Percentiles rank a stretch among this genome's conserved stretches.
phyloP scores from a whole-genome alignment of 2,113 vertebrate species.

The Thomomys bottae region DNA sequence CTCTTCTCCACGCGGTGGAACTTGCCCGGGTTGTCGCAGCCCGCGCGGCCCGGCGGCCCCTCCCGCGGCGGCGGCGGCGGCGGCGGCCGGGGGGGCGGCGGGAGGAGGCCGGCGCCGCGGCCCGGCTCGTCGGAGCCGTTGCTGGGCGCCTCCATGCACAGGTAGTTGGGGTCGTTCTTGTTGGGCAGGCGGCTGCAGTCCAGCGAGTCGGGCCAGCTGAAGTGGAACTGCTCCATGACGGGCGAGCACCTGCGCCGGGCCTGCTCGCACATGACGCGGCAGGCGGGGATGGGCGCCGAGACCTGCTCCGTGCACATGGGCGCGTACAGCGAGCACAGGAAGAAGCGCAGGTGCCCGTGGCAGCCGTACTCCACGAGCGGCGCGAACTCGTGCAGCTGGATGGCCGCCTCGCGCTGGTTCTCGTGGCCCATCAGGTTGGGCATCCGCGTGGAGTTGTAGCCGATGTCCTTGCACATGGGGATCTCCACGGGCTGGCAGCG shows the following conservation, averaged over 20 bases:
- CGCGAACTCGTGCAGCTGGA: conserved; percentile 94
- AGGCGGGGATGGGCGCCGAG: conserved; percentile 96
- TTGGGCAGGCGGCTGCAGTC: conserved; percentile 95
- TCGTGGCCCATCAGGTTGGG: conserved; percentile 95
- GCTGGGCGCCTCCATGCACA: conserved; percentile 98
- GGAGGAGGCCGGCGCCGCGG: conserved; percentile 91
- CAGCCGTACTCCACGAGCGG: conserved; percentile 94
- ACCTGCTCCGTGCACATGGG: conserved; percentile 99
- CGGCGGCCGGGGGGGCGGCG: conserved; percentile 92
- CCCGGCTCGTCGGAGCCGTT: conserved; percentile 93
- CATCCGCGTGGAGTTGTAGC: conserved; percentile 98
- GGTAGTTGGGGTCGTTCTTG: conserved; percentile 97
- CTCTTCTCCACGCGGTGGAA: conserved; percentile 98
- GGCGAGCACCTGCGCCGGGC: conserved; percentile 95
- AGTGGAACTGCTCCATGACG: conserved; percentile 96
- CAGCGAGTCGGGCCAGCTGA: conserved; percentile 96
- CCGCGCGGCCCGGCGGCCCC: conserved; percentile 83
- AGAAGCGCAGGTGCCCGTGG: conserved; percentile 95
- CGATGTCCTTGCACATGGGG: conserved; percentile 97
- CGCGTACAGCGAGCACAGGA: conserved; percentile 96
- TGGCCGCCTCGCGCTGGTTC: conserved; percentile 92
- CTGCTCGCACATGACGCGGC: conserved; percentile 98
- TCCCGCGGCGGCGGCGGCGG: conserved; percentile 87
- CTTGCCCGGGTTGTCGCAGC: conserved; percentile 94
- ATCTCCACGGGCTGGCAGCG: conserved; percentile 95